Evolutionary conservation across 2,888 invertebrate genomes (phyloP).

Genomic region (Epsilonema sp.): DNA sequence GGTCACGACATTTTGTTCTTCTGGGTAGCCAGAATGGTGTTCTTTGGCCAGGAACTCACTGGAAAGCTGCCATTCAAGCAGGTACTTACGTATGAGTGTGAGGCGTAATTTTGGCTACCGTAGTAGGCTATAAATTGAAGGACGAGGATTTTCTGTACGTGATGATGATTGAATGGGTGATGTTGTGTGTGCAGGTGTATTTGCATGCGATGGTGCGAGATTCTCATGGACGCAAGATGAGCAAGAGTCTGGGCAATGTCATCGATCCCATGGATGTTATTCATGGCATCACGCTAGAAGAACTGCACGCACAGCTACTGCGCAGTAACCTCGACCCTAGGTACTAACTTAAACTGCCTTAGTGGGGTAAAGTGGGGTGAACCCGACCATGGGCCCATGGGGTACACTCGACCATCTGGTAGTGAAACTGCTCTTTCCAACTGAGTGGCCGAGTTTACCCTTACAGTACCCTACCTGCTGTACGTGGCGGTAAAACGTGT

Average conservation of each 20-base stretch:
- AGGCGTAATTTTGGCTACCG: too few species aligned
- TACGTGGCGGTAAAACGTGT: too few species aligned
- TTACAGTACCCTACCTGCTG: too few species aligned
- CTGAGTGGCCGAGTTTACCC: too few species aligned
- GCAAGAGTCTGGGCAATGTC: constrained; percentile 90
- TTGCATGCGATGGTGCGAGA: constrained; percentile 93
- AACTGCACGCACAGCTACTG: constrained; percentile 48
- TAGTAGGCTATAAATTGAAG: neutral
- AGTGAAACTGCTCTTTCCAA: too few species aligned
- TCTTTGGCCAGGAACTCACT: constrained; percentile 72
- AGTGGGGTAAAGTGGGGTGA: neutral
- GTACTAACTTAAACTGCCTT: constrained; percentile 2
- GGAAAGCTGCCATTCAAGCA: constrained; percentile 71
- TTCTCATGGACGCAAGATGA: constrained; percentile 96
- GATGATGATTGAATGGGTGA: neutral
- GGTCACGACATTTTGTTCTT: constrained; percentile 95
- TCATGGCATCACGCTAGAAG: constrained; percentile 55
- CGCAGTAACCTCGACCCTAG: constrained; percentile 64
- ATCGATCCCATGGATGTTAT: constrained; percentile 94
- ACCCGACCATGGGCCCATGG: too few species aligned
- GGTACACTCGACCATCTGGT: too few species aligned
- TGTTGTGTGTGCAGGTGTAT: constrained; percentile 44
- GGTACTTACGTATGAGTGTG: constrained; percentile 18
- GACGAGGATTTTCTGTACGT: neutral
- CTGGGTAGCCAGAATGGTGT: constrained; percentile 99